Evolutionary conservation across 2,888 invertebrate genomes (phyloP).

Genomic region (Pristionchus arcanus): DNA sequence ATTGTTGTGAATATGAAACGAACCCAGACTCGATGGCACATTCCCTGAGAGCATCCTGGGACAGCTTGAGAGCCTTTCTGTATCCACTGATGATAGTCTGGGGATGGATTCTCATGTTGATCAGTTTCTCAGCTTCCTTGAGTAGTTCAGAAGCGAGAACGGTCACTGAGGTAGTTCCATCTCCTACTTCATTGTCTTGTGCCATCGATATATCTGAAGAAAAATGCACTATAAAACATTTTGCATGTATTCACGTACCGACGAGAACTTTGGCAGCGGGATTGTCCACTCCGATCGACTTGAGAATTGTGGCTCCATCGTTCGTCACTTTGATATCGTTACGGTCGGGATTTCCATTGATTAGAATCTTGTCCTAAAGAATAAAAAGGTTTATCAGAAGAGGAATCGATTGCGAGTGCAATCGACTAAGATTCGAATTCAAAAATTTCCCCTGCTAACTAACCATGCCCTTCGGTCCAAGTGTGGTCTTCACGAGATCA

Average conservation of each 20-base stretch:
- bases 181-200: slow-evolving; percentile 99
- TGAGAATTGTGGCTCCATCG: slow-evolving; percentile 98
- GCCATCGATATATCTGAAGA: slow-evolving; percentile 92
- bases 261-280: slow-evolving; percentile 98
- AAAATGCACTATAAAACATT: background rate
- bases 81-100: slow-evolving; percentile 98
- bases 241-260: slow-evolving; percentile 78
- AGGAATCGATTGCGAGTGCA: background rate
- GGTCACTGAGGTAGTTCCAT: slow-evolving; percentile 99
- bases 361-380: slow-evolving; percentile 83
- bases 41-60: slow-evolving; percentile 88
- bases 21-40: slow-evolving; percentile 89
- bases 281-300: slow-evolving; percentile 96
- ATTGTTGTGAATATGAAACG: slow-evolving; percentile 56
- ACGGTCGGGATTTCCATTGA: slow-evolving; percentile 78
- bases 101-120: slow-evolving; percentile 95
- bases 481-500: slow-evolving; percentile 96
- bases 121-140: slow-evolving; percentile 92
- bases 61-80: slow-evolving; percentile 91
- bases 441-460: slow-evolving; percentile 57
- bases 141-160: slow-evolving; percentile 95
- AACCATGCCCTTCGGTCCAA: slow-evolving; percentile 98
- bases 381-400: background rate
- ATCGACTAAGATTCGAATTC: background rate
- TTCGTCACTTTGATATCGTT: slow-evolving; percentile 93